phyloP scores from a whole-genome alignment of 1,140 invertebrate genomes.

The Penaeus chinensis region DNA sequence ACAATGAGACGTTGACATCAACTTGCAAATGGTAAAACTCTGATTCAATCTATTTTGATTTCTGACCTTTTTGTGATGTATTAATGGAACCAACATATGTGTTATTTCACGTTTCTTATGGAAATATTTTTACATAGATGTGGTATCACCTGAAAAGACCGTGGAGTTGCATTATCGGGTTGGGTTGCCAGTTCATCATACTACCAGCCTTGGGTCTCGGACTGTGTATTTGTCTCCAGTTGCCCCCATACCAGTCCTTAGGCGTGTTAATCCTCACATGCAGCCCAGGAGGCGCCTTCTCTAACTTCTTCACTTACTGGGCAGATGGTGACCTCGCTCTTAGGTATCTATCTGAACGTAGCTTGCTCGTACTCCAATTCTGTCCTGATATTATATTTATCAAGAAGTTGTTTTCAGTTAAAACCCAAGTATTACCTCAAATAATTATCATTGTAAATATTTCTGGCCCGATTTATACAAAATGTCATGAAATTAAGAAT shows the following conservation, averaged over 20 bases:
- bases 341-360: conserved; percentile 20
- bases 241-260: conserved; percentile 41
- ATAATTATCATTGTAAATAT: too few relatives aligned
- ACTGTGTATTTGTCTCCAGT: conserved; percentile 21
- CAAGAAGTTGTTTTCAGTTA: too few relatives aligned
- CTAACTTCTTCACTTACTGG: conserved; percentile 56
- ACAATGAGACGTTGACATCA: too few relatives aligned
- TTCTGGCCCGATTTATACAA: too few relatives aligned
- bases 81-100: neutral
- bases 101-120: too few relatives aligned
- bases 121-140: neutral
- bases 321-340: conserved; percentile 53
- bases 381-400: too few relatives aligned
- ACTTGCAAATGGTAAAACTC: neutral
- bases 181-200: conserved; percentile 42
- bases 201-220: conserved; percentile 46
- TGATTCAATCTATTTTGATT: neutral
- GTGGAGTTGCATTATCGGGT: conserved; percentile 30
- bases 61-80: neutral
- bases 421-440: too few relatives aligned
- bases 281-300: conserved; percentile 52
- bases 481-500: too few relatives aligned
- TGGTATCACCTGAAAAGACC: conserved; percentile 41
- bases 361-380: too few relatives aligned
- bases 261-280: conserved; percentile 44